Percentiles rank a stretch among this genome's conserved stretches.
Conservation (phyloP, 2,797 vertebrate genomes). For the Lepidocolaptes lacrymiger region DNA sequence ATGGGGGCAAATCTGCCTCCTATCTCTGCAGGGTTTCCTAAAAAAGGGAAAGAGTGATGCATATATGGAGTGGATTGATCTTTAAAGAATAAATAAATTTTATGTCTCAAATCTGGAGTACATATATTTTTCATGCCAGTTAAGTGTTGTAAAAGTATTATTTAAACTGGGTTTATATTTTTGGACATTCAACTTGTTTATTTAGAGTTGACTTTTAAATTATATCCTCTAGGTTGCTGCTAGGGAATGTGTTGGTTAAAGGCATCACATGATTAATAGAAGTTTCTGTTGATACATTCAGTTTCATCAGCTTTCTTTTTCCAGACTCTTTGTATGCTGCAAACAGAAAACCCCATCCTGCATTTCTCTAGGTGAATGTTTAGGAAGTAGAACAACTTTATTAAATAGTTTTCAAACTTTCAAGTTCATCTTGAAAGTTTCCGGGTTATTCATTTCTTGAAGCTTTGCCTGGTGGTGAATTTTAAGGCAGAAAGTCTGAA, state of each 20-base stretch:
- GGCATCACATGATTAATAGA: not conserved
- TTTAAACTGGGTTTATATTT: not conserved
- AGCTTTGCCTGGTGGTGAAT: not conserved
- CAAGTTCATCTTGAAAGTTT: not conserved
- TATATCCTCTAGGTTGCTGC: not conserved
- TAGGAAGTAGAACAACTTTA: not conserved
- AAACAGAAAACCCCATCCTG: not conserved
- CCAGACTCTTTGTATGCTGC: not conserved
- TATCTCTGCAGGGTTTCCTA: not conserved
- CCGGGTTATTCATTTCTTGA: not conserved
- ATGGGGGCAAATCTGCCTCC: not conserved
- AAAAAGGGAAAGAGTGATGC: not conserved
- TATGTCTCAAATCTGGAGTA: not conserved
- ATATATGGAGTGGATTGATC: not conserved
- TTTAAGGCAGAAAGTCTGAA: not conserved
- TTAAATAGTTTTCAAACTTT: not conserved
- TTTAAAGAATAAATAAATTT: not conserved
- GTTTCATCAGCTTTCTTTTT: not conserved
- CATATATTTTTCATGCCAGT: not conserved
- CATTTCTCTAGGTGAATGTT: not conserved
- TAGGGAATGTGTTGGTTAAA: not conserved
- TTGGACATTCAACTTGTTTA: not conserved
- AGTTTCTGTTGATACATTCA: not conserved
- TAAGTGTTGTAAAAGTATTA: not conserved
- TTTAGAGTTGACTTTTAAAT: not conserved